Percentiles rank a stretch among this genome's conserved stretches.
Evolutionary conservation across 2,113 vertebrate genomes (phyloP).

Genomic region (Ceratotherium simum): DNA sequence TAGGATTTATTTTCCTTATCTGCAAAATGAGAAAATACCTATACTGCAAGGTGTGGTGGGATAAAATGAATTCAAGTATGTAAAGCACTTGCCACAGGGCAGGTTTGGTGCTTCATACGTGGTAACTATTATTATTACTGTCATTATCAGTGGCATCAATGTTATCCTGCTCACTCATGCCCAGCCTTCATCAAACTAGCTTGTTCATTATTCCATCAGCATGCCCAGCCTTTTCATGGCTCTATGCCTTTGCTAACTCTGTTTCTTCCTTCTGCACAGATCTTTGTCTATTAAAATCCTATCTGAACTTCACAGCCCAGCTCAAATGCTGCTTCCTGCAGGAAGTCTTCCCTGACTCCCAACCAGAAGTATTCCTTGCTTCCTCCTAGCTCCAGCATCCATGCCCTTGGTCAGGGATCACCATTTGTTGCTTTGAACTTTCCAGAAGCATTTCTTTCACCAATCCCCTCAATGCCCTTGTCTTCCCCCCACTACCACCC

Average conservation of each 20-base stretch:
- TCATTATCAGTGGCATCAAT: neutral
- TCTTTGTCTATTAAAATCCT: neutral
- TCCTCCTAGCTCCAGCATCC: constrained; percentile 8
- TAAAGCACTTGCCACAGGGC: neutral
- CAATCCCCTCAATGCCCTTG: neutral
- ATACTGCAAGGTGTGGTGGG: neutral
- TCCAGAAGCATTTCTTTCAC: neutral
- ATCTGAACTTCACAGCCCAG: constrained; percentile 19
- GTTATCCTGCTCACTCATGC: constrained; percentile 26
- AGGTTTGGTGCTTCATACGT: neutral
- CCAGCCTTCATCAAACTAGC: neutral
- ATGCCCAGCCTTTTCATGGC: neutral
- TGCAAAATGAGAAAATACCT: constrained; percentile 47
- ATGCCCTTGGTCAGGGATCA: neutral
- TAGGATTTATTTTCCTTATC: constrained; percentile 51
- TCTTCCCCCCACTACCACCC: neutral
- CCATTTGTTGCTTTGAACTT: constrained; percentile 38
- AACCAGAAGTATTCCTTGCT: constrained; percentile 29
- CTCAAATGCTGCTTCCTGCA: constrained; percentile 51
- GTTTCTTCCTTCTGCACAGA: constrained; percentile 47
- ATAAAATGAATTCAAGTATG: constrained; percentile 35
- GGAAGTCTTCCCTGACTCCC: constrained; percentile 40
- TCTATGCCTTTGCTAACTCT: constrained; percentile 47
- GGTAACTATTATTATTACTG: neutral
- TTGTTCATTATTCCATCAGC: constrained; percentile 10